phyloP scores from a whole-genome alignment of 2,797 vertebrate genomes.

The Sebastolobus alascanus region DNA sequence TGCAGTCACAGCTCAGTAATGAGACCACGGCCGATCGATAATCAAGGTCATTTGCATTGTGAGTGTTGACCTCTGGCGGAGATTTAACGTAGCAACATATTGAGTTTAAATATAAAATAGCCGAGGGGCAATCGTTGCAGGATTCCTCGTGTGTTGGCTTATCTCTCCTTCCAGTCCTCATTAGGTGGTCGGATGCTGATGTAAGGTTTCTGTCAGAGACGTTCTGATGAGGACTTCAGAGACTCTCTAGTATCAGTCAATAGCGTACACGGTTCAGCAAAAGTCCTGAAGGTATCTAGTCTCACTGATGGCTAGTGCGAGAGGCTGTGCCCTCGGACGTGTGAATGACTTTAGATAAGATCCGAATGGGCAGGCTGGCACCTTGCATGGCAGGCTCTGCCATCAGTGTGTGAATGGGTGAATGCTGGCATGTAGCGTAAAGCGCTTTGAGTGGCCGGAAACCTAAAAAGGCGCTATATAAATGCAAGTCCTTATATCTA shows the following conservation, averaged over 20 bases:
- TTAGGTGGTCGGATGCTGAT: not conserved
- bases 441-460: no score
- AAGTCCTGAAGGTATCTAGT: not conserved
- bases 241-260: not conserved
- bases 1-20: constrained; percentile 20
- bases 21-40: constrained; percentile 18
- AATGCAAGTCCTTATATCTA: no score
- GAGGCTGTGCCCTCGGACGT: no score
- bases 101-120: constrained; percentile 31
- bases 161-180: constrained; percentile 16
- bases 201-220: constrained; percentile 3
- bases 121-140: not conserved
- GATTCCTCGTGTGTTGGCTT: not conserved
- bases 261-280: not conserved
- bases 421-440: no score
- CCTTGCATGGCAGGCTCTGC: no score
- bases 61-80: constrained; percentile 14
- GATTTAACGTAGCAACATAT: constrained; percentile 1
- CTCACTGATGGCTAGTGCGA: not conserved
- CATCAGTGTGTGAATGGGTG: no score
- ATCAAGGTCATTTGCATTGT: constrained; percentile 18
- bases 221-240: not conserved
- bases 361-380: no score
- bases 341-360: no score
- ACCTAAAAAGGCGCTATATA: no score